Percentiles rank a stretch among this genome's conserved stretches.
Evolutionary conservation across 30 jellyfish, hydroid and myxozoan species (phyloP).

Genomic region (Turritopsis rubra): DNA sequence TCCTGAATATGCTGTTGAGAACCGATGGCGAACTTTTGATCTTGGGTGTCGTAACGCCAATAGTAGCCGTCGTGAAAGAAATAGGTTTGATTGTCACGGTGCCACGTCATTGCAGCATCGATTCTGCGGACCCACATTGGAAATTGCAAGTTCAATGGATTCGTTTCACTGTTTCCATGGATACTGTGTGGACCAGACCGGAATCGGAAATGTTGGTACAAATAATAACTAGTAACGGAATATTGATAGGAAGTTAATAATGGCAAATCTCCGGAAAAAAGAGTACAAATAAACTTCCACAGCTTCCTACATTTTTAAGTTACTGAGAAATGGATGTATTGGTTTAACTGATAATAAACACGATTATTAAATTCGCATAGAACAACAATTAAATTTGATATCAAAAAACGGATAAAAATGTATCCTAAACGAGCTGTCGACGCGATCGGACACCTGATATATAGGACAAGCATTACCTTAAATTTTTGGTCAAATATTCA

Average conservation of each 20-base stretch:
- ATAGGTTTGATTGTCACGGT: background rate
- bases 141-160: conserved; percentile 1
- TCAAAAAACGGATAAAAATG: too few species aligned
- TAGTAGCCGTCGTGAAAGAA: conserved; percentile 3
- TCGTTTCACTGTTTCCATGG: background rate
- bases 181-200: conserved; percentile 36
- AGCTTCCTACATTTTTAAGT: background rate
- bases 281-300: background rate
- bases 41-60: conserved; percentile 7
- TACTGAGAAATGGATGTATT: too few species aligned
- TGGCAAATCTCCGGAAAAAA: background rate
- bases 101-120: conserved; percentile 26
- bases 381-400: too few species aligned
- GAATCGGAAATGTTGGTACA: conserved; percentile 18
- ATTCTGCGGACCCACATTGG: background rate
- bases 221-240: conserved; percentile 36
- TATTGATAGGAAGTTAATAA: background rate
- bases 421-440: too few species aligned
- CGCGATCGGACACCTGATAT: too few species aligned
- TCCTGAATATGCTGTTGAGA: conserved; percentile 33
- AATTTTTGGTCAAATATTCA: too few species aligned
- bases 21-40: background rate
- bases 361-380: too few species aligned
- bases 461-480: too few species aligned
- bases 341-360: too few species aligned